A percentile compares a stretch with the other conserved stretches of the same genome.
phyloP scores from a whole-genome alignment of 2,888 invertebrate species.

The Mechanitis messenoides region DNA sequence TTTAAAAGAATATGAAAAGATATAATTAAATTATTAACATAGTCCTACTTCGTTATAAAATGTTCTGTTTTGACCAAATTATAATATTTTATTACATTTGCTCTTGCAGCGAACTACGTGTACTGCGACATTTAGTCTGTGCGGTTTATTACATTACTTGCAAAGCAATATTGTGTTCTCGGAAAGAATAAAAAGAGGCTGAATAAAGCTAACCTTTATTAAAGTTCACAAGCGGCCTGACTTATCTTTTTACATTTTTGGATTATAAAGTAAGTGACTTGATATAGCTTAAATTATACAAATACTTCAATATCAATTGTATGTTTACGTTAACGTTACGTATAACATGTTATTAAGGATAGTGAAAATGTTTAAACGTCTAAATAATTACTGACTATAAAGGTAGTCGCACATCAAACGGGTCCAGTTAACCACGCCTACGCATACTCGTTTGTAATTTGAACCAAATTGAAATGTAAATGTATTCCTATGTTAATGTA shows the following conservation, averaged over 20 bases:
- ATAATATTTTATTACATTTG: slow-evolving; percentile 9
- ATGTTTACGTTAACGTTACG: no score
- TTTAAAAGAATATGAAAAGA: no score
- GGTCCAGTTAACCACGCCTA: slow-evolving; percentile 11
- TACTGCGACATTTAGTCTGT: slow-evolving; percentile 8
- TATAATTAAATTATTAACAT: no score
- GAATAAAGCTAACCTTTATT: neutral
- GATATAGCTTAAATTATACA: no score
- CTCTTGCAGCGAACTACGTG: slow-evolving; percentile 7
- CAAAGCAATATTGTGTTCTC: slow-evolving; percentile 3
- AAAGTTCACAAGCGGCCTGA: neutral
- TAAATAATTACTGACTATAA: slow-evolving; percentile 2
- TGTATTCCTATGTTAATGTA: slow-evolving; percentile 49
- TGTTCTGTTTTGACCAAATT: slow-evolving; percentile 2
- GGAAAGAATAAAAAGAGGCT: neutral
- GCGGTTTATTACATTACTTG: slow-evolving; percentile 5
- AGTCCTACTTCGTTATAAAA: neutral
- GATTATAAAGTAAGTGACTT: neutral
- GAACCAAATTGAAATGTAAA: slow-evolving; percentile 47
- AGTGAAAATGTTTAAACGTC: neutral
- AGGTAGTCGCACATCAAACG: slow-evolving; percentile 7
- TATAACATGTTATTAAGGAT: neutral
- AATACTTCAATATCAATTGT: no score
- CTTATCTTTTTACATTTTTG: neutral
- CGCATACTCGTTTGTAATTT: slow-evolving; percentile 36